Conservation (phyloP, 2,113 vertebrate species). For the Acrocephalus arundinaceus region DNA sequence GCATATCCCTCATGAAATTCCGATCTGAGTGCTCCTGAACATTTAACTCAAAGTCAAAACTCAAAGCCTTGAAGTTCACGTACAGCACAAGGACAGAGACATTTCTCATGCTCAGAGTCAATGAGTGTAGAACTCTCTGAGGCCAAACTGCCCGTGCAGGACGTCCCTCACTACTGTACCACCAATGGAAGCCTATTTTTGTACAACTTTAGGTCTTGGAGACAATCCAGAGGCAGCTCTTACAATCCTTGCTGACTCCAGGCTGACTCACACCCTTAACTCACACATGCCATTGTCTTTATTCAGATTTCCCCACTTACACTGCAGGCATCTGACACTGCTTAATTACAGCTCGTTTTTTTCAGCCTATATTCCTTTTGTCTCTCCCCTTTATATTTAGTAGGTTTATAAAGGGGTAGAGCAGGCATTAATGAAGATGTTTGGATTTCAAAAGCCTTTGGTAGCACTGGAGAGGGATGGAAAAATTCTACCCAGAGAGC, state of each 20-base stretch:
- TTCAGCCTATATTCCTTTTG: background rate
- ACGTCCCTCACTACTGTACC: background rate
- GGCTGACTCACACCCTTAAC: conserved; percentile 53
- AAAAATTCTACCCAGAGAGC: background rate
- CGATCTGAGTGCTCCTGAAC: background rate
- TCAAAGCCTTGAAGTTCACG: background rate
- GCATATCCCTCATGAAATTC: background rate
- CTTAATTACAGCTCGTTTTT: conserved; percentile 47
- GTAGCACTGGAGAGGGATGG: background rate
- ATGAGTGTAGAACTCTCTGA: rapidly evolving
- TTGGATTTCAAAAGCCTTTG: background rate
- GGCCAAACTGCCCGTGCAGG: background rate
- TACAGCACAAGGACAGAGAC: background rate
- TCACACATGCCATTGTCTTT: conserved; percentile 21
- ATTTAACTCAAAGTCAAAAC: background rate
- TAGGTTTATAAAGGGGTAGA: background rate
- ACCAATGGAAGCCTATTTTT: conserved; percentile 2
- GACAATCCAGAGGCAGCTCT: conserved; percentile 16
- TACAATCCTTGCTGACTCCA: background rate
- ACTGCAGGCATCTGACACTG: conserved; percentile 16
- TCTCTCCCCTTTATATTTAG: conserved; percentile 53
- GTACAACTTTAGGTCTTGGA: background rate
- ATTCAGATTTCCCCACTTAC: conserved; percentile 14
- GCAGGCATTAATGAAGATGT: conserved; percentile 34
- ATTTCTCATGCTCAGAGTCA: background rate